These are phyloP conservation scores for Euura lappo DNA, from an alignment of 1,140 invertebrate species.

Conservation along the genomic window DNA sequence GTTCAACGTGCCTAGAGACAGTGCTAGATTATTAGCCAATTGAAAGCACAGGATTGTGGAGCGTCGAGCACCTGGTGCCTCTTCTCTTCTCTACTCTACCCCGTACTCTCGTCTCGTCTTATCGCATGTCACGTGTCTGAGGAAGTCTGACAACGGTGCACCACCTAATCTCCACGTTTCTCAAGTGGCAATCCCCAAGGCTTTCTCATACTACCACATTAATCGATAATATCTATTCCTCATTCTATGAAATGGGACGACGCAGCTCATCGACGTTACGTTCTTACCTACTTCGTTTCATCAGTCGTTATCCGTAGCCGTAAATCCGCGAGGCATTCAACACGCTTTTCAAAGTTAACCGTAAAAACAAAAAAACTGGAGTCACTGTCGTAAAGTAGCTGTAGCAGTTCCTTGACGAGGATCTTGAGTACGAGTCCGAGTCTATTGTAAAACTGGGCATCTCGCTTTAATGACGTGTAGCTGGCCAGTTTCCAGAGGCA, in stretches of 20 bases:
- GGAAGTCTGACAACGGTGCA: neutral
- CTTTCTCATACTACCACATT: neutral
- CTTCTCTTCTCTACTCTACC: slow-evolving; percentile 18
- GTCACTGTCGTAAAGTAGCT: neutral
- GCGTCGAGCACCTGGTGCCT: slow-evolving; percentile 4
- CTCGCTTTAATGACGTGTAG: no score
- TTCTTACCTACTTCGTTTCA: neutral
- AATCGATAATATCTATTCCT: neutral
- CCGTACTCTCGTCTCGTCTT: slow-evolving; percentile 18
- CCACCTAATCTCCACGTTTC: slow-evolving; percentile 1
- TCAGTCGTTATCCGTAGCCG: neutral
- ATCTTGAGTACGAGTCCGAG: neutral
- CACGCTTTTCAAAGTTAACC: neutral
- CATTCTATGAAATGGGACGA: neutral
- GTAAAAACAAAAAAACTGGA: neutral
- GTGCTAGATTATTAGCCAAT: slow-evolving; percentile 5
- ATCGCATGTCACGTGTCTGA: slow-evolving; percentile 9
- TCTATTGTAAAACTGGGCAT: no score
- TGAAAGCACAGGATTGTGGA: neutral
- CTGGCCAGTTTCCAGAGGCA: no score
- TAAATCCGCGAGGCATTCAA: neutral
- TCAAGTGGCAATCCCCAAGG: slow-evolving; percentile 1
- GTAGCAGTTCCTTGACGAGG: neutral
- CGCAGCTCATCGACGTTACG: neutral
- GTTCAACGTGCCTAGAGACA: neutral